Evolutionary conservation across 2,797 vertebrate genomes (phyloP), one percentile per base, ranked within the genome.

Genomic region (Danio jaintianensis): DNA sequence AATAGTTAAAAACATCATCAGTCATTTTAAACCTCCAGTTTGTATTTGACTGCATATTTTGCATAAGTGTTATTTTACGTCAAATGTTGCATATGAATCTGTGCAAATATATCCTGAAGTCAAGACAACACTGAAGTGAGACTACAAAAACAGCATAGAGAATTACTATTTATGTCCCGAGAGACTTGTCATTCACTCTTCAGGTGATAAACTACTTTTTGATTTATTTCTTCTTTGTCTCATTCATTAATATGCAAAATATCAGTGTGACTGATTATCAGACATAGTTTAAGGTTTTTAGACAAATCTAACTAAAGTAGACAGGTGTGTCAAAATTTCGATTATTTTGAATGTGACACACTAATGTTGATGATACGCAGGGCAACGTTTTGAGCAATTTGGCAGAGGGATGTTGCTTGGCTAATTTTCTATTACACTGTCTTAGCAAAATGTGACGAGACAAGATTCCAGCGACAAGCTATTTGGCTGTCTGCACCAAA

Each of bases 151-250:
- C 13, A 69, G 47, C 15, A 42, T 36, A 6, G 2, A 52, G 2
- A 10, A n/a, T 29, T n/a, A n/a, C n/a, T n/a, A n/a, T n/a, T n/a
- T n/a, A n/a, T n/a, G n/a, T 20, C 48, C 36, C 12, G 13, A 18
- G 9, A 40, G n/a, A 53, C 29, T n/a, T 38, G 8, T 53, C 10
- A 4, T 70, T 40, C 36, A n/a, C 50, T 18, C 16, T 7, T 55
- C 68, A 70, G 67, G 67, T 53, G 29, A 70, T 9, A n/a, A 40
- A 53, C 48, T 69, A 7, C 4, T 16, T 69, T 69, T 69, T 38
- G 0, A 45, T 64, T 42, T 0, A 42, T 63, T 45, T 12, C 9
- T 64, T 43, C 40, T 7, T 42, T 62, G n/a, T n/a, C n/a, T 15
- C 36, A 42, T 42, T 62, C 2, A 62, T 36, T 40, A 40, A n/a